phyloP scores from a whole-genome alignment of 2,113 vertebrate species.

The Mesoclemmys tuberculata region DNA sequence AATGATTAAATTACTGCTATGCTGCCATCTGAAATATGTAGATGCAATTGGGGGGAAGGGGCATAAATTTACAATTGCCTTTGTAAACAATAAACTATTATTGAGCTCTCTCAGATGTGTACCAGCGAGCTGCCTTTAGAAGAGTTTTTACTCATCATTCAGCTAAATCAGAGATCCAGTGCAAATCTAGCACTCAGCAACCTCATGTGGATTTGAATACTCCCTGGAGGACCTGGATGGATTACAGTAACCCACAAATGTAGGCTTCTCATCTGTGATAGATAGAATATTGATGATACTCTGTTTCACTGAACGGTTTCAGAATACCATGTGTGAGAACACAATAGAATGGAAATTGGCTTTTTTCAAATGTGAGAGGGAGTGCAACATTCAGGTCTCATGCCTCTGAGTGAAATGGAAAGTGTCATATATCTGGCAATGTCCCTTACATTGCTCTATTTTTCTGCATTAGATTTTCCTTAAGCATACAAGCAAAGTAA shows the following conservation, averaged over 20 bases:
- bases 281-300: background rate
- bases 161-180: background rate
- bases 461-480: background rate
- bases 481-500: background rate
- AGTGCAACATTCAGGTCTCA: background rate
- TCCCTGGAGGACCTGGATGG: background rate
- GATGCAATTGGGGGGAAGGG: background rate
- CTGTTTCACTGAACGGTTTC: background rate
- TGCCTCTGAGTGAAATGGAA: background rate
- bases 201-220: background rate
- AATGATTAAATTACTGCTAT: background rate
- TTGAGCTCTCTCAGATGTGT: background rate
- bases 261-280: background rate
- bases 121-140: background rate
- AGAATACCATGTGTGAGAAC: conserved; percentile 20
- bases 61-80: background rate
- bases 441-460: background rate
- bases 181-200: background rate
- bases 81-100: background rate
- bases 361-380: background rate
- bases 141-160: background rate
- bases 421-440: background rate
- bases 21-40: background rate
- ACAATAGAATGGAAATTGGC: conserved; percentile 39
- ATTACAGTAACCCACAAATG: background rate